These are phyloP conservation scores for Drosophila parthenogenetica DNA, from an alignment of 2,888 invertebrate species.

Conservation along the genomic window DNA sequence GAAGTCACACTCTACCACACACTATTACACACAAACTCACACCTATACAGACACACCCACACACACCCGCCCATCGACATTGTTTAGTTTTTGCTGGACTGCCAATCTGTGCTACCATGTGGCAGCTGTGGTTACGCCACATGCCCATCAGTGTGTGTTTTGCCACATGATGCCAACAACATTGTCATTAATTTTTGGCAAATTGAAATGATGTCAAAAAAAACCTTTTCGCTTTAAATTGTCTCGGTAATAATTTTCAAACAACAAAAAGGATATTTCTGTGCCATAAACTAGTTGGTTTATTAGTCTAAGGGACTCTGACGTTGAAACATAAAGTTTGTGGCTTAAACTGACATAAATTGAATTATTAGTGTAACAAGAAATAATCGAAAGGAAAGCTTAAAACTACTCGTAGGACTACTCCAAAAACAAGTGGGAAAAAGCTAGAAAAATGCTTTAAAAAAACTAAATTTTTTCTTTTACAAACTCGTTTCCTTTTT, in stretches of 20 bases:
- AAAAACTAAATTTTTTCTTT: too few species aligned
- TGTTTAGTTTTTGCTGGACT: conserved; percentile 39
- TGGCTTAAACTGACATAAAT: not conserved
- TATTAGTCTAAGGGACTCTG: not conserved
- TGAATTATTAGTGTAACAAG: not conserved
- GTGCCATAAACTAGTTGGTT: not conserved
- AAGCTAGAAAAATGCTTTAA: too few species aligned
- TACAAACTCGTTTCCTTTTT: too few species aligned
- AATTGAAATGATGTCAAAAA: conserved; percentile 45
- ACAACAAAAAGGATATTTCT: conserved; percentile 7
- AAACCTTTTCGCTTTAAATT: conserved; percentile 1
- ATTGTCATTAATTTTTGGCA: conserved; percentile 55
- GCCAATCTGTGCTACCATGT: conserved; percentile 47
- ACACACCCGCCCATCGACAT: conserved; percentile 39
- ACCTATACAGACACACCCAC: conserved; percentile 41
- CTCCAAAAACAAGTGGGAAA: too few species aligned
- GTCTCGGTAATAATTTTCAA: not conserved
- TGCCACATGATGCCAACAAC: conserved; percentile 35
- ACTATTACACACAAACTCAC: conserved; percentile 7
- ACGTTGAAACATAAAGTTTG: not conserved
- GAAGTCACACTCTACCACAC: conserved; percentile 57
- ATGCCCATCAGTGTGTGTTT: conserved; percentile 3
- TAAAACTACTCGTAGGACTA: too few species aligned
- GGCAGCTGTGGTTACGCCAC: conserved; percentile 50
- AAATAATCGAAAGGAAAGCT: not conserved